Evolutionary conservation across 2,113 vertebrate genomes (phyloP), one percentile per base, ranked within the genome.

Genomic region (Dasyornis broadbenti): DNA sequence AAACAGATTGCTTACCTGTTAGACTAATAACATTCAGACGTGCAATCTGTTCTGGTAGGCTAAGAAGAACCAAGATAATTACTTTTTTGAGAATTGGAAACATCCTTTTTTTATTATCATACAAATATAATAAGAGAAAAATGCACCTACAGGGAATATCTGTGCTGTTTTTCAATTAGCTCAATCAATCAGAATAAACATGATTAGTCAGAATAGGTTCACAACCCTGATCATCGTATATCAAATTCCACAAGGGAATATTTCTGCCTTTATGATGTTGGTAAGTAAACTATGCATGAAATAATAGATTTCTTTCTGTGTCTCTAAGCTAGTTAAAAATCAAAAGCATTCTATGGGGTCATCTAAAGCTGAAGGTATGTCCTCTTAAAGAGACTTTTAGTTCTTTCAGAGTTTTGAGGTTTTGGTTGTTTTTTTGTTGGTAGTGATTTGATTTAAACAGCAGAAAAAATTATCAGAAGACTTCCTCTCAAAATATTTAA

Each of bases 131-230:
- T 94, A 97, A 87, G 92, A 93, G 66, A 81, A 95, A 87, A 92
- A 95, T 95, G 33, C 61, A 92, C 79, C 83, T 94, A 87, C 45
- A 92, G 85, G 72, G 86, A 86, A 72, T 96, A 85, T 94, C 69
- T 66, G 64, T 73, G 53, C 73, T 96, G 59, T 53, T 97, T 96
- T 97, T 96, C 92, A 96, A 91, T 97, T 97, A 97, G 73, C 31
- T 94, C 87, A 93, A 97, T 97, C 89, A 96, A 96, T 94, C 85
- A 95, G 40, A 82, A 64, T 96, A 97, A 96, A 96, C 39, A 88
- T 49, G 81, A 82, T 96, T 96, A 97, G 56, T 91, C 63, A 92
- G 64, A 96, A 95, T 89, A 94, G 52, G 61, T 97, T 95, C 91
- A 66, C 53, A 84, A 47, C 15, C 20, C 86, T 45, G 42, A 85